These are phyloP conservation scores for Stomatorhinus walkeri DNA, from an alignment of 2,797 vertebrate genomes.

Conservation along the genomic window DNA sequence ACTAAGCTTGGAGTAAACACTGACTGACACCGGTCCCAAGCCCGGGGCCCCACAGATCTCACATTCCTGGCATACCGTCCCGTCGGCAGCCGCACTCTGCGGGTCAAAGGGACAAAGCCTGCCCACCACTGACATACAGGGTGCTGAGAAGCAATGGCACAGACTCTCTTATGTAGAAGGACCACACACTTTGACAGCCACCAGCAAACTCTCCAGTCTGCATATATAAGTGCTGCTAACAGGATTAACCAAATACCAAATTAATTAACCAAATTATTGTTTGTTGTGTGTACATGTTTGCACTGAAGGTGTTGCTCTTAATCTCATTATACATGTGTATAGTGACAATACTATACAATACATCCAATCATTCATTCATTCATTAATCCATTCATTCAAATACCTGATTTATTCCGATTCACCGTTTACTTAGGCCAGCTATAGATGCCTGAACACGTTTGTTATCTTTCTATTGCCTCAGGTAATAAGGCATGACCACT, in stretches of 20 bases:
- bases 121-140: neutral
- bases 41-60: conserved; percentile 32
- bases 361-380: no score
- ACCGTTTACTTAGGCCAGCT: neutral
- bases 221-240: neutral
- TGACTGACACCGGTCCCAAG: neutral
- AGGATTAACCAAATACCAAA: neutral
- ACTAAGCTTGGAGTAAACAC: neutral
- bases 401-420: neutral
- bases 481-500: neutral
- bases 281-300: no score
- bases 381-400: neutral
- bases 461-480: neutral
- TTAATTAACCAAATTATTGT: no score
- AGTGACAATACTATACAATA: no score
- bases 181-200: conserved; percentile 4
- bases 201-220: neutral
- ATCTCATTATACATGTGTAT: no score
- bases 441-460: neutral
- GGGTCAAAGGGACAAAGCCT: conserved; percentile 42
- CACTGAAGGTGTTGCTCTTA: no score
- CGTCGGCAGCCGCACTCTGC: conserved; percentile 46
- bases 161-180: neutral
- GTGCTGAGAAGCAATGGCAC: neutral
- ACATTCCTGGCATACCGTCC: conserved; percentile 62